Conservation (phyloP, 2,888 invertebrate species). For the Spisula subtruncata region DNA sequence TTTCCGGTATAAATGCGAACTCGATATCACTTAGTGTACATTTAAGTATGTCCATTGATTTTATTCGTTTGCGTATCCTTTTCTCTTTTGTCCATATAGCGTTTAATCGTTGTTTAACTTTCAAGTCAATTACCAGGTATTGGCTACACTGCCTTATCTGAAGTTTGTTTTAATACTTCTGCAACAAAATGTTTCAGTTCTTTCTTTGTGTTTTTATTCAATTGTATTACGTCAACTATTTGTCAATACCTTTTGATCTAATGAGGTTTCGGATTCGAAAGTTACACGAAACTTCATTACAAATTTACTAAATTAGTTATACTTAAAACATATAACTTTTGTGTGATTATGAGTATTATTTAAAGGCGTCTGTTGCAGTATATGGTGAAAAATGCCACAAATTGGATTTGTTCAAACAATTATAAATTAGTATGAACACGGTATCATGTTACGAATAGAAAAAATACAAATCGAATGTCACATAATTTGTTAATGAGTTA, state of each 20-base stretch:
- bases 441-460: no score
- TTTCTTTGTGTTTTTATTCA: neutral
- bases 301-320: neutral
- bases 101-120: constrained; percentile 27
- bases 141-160: neutral
- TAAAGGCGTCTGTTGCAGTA: no score
- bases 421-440: no score
- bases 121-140: neutral
- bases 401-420: no score
- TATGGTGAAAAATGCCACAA: no score
- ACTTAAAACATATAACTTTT: no score
- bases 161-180: neutral
- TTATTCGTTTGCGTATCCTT: neutral
- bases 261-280: neutral
- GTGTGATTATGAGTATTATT: no score
- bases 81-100: constrained; percentile 9
- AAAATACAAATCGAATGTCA: no score
- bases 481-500: no score
- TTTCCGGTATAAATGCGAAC: constrained; percentile 47
- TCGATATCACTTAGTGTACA: constrained; percentile 33
- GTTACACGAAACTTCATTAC: neutral
- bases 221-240: neutral
- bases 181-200: neutral
- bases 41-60: constrained; percentile 37
- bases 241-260: neutral